Conservation (phyloP, 2,797 vertebrate species). For the Aeoliscus strigatus region DNA sequence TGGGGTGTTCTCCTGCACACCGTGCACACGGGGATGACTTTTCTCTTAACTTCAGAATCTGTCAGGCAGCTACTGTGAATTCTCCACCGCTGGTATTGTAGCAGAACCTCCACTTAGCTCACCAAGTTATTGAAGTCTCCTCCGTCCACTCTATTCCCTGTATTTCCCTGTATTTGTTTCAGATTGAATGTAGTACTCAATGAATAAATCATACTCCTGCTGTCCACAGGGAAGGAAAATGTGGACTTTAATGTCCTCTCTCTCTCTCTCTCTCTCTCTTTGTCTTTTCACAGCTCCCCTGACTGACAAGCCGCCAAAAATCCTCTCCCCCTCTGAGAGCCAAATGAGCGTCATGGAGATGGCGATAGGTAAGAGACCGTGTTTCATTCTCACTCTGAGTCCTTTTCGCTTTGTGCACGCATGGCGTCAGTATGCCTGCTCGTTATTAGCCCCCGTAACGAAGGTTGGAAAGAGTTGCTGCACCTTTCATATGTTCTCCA, state of each 20-base stretch:
- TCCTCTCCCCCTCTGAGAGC: constrained; percentile 88
- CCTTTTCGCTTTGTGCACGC: not conserved
- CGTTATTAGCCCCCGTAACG: no score
- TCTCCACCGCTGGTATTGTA: no score
- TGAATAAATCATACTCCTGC: constrained; percentile 52
- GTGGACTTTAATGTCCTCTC: constrained; percentile 36
- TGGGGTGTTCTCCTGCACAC: no score
- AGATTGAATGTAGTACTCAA: constrained; percentile 35
- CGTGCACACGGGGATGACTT: no score
- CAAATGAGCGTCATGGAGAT: constrained; percentile 89
- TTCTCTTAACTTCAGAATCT: no score
- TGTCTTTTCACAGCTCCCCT: constrained; percentile 83
- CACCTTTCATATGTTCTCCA: no score
- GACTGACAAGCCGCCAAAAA: constrained; percentile 96
- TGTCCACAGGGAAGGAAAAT: constrained; percentile 29
- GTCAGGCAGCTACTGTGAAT: no score
- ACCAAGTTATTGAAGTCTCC: no score
- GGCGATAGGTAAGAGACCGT: constrained; percentile 83
- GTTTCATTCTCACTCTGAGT: constrained; percentile 15
- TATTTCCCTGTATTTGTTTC: constrained; percentile 39
- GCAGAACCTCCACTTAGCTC: no score
- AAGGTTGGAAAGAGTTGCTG: no score
- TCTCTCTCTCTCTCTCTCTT: constrained; percentile 23
- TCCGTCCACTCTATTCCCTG: constrained; percentile 41
- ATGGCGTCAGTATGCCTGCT: constrained; percentile 2